Base-by-base conservation (phyloP, 2,888 invertebrate species). In the Subacronicta megacephala region DNA sequence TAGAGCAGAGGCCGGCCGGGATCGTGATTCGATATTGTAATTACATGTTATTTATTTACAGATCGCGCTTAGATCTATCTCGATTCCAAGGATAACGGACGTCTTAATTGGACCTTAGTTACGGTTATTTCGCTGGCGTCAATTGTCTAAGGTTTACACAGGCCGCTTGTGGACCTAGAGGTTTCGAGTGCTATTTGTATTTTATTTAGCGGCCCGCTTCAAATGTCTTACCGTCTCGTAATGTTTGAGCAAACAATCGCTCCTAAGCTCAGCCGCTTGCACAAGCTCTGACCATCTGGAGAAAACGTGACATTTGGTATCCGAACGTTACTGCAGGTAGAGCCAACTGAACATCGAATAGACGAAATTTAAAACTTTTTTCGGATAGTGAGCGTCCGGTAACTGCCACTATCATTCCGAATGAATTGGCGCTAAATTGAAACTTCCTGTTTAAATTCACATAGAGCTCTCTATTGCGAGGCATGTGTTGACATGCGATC, bases 161-260 rank as follows among this genome's bases (percentile, higher is more conserved):
- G 83, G 78, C 80, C 79, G 77, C 80, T 76, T 89, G 88, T 90
- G 87, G 88, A 88, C 88, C 84, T 85, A 80, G 85, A 83, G 83
- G 81, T 84, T 84, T 84, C 85, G 87, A 88, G 89, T 82, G 85
- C 76, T 94, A 83, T 93, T 94, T 94, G 92, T 88, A 85, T 92
- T 90, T 88, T 92, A 86, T 93, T 94, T 94, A 94, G 93, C 94
- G 93, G 90, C 83, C 87, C 82, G 89, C 90, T 90, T 93, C 92
- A 93, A 93, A 93, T 93, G 90, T 92, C 88, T 90, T 89, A 88
- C 92, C 92, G 89, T 90, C 93, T 92, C 89, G 94, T 93, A 93
- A 94, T 93, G 90, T 92, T 93, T 92, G 83, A 88, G 86, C 87
- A 92, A 90, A 93, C 92, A 93, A 88, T 87, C 88, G 84, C 81